Evolutionary conservation across 2,113 vertebrate genomes (phyloP).

Genomic region (Lanius collurio): DNA sequence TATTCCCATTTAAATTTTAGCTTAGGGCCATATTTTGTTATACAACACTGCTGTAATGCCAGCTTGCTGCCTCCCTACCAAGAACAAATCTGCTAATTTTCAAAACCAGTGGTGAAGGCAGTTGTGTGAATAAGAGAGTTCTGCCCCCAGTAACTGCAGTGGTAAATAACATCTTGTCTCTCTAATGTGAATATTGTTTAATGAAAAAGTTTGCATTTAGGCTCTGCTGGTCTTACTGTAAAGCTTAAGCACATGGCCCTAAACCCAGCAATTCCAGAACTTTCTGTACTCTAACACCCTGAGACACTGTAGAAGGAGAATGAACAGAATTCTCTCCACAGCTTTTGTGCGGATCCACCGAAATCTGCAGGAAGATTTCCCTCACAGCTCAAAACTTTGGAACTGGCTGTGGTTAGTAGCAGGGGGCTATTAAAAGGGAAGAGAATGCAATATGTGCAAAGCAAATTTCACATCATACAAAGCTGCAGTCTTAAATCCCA

Average conservation of each 20-base stretch:
- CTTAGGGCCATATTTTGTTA: background rate
- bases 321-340: background rate
- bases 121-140: background rate
- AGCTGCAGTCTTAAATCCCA: background rate
- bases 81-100: background rate
- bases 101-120: background rate
- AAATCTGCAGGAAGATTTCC: background rate
- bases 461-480: background rate
- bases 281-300: background rate
- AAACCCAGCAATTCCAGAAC: background rate
- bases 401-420: background rate
- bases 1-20: background rate
- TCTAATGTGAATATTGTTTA: background rate
- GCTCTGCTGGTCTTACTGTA: background rate
- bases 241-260: background rate
- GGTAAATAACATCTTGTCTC: background rate
- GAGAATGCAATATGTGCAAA: background rate
- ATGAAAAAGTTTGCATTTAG: background rate
- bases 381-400: background rate
- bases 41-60: background rate
- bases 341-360: background rate
- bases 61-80: background rate
- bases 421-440: background rate
- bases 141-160: background rate
- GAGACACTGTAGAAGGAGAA: background rate